Base-by-base conservation (phyloP, 2,888 invertebrate genomes). In the Oxystoma pomonae region DNA sequence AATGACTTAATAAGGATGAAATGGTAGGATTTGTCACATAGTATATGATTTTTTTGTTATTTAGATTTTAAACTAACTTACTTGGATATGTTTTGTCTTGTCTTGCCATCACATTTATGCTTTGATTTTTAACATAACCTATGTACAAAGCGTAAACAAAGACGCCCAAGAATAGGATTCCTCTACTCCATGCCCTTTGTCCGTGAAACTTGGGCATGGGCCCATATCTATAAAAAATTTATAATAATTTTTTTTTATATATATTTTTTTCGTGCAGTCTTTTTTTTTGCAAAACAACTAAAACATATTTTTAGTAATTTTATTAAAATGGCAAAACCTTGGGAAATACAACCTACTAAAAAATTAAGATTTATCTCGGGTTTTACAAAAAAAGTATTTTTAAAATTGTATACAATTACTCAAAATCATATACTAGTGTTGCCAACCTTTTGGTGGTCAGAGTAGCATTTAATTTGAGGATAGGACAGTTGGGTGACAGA, bases 101-200 rank as follows among this genome's bases (percentile, higher is more conserved):
- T 69, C 83, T 84, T 0, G 90, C 91, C 72, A 90, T 84, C 61
- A 83, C 79, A 58, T 84, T 82, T 70, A 88, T 83, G 74, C 85
- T 87, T 17, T 84, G 81, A 61, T 83, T 82, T 74, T 83, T 86
- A 71, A 84, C 86, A 76, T 87, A 90, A 81, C 89, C 90, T 1
- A 90, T 84, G 64, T 89, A 82, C 17, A 53, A 19, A 17, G 53
- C 19, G 35, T 35, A 35, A 18, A 83, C 80, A 18, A 87, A 73
- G 1, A 89, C 74, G 16, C 78, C 79, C 16, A 79, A 57, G 12
- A 82, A 74, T 22, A 83, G 67, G 1, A 82, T 75, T 20, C 77
- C 77, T 68, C 83, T 76, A 57, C 81, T 81, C 80, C 82, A 83
- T 12, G 82, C 73, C 66, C 81, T 71, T 65, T 83, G 82, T 58